Percentiles rank a stretch among this genome's conserved stretches.
phyloP scores from a whole-genome alignment of 2,797 vertebrate genomes.

The Schizopygopsis pylzovi region DNA sequence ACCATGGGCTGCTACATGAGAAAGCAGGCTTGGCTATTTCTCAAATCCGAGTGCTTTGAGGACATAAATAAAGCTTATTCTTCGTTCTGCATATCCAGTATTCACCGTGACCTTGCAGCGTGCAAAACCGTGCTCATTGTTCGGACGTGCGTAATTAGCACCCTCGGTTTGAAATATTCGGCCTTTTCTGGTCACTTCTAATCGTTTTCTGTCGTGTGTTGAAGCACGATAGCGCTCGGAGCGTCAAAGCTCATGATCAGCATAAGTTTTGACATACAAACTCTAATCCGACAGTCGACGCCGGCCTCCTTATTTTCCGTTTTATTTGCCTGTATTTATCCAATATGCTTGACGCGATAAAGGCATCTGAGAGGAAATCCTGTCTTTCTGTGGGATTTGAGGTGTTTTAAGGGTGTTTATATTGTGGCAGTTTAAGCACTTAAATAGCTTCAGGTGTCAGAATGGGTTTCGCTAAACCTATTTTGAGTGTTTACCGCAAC shows the following conservation, averaged over 20 bases:
- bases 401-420: slow-evolving; percentile 33
- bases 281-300: slow-evolving; percentile 13
- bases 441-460: slow-evolving; percentile 29
- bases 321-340: slow-evolving; percentile 27
- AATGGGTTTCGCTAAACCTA: slow-evolving; percentile 7
- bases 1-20: slow-evolving; percentile 21
- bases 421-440: slow-evolving; percentile 30
- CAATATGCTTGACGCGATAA: slow-evolving; percentile 47
- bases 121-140: background rate
- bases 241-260: background rate
- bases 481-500: slow-evolving; percentile 25
- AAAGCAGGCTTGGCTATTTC: slow-evolving; percentile 8
- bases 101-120: slow-evolving; percentile 2
- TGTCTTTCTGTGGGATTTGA: slow-evolving; percentile 4
- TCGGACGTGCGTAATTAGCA: background rate
- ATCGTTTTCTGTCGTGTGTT: background rate
- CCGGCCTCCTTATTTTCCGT: background rate
- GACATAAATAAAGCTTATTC: background rate
- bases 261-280: background rate
- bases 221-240: background rate
- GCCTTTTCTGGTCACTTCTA: background rate
- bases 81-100: background rate
- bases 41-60: background rate
- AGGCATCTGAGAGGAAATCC: slow-evolving; percentile 24
- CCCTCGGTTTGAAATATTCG: background rate